A percentile compares a stretch with the other conserved stretches of the same genome.
Evolutionary conservation across 2,797 vertebrate genomes (phyloP).

Genomic region (Momotus momota): DNA sequence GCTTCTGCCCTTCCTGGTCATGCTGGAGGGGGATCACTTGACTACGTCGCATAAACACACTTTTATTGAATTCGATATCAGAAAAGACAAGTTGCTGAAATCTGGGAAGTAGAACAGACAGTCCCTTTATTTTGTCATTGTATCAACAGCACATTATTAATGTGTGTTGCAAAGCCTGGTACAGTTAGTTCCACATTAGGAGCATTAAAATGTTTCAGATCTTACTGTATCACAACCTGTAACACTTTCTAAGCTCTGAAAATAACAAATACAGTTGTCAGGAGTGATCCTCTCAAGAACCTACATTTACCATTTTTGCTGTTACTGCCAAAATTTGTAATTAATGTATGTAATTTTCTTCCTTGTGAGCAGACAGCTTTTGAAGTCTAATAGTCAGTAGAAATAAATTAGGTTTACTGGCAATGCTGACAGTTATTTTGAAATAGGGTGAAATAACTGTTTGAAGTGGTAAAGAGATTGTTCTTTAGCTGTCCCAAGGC

Average conservation of each 20-base stretch:
- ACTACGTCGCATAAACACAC: not conserved
- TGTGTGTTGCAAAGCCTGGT: not conserved
- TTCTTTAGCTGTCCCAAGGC: not conserved
- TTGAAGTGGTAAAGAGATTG: not conserved
- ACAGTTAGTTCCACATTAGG: not conserved
- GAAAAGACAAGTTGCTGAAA: constrained; percentile 14
- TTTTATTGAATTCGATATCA: not conserved
- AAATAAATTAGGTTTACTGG: constrained; percentile 46
- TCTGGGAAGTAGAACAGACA: constrained; percentile 22
- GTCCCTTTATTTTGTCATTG: not conserved
- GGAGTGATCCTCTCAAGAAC: not conserved
- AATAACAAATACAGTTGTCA: constrained; percentile 5
- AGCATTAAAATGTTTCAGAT: not conserved
- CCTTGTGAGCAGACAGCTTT: constrained; percentile 23
- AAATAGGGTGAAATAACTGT: constrained; percentile 13
- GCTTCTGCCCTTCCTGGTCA: not conserved
- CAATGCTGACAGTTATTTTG: constrained; percentile 40
- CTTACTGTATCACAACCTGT: not conserved
- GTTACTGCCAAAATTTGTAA: constrained; percentile 27
- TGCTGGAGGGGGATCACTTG: not conserved
- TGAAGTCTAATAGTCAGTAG: constrained; percentile 18
- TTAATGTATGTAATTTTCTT: constrained; percentile 29
- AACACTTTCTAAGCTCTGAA: constrained; percentile 8
- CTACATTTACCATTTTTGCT: not conserved
- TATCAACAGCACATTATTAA: not conserved